These are phyloP conservation scores for Acrocera orbiculus DNA, from an alignment of 2,888 invertebrate species.

Conservation along the genomic window DNA sequence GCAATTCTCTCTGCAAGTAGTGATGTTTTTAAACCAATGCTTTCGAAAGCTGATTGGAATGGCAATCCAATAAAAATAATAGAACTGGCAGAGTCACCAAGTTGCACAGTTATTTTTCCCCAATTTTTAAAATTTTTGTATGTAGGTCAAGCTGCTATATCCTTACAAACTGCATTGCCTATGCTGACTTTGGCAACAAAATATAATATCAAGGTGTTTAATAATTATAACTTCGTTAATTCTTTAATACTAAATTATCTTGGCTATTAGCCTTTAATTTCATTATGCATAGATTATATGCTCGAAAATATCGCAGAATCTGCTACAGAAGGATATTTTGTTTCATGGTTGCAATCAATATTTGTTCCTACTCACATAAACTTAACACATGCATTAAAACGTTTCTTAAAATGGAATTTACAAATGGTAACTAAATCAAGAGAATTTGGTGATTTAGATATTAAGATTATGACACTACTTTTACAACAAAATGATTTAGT, in stretches of 20 bases:
- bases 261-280: slow-evolving; percentile 51
- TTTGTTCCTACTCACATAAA: slow-evolving; percentile 45
- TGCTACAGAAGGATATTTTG: slow-evolving; percentile 59
- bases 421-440: slow-evolving; percentile 60
- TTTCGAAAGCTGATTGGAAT: slow-evolving; percentile 85
- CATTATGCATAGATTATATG: slow-evolving; percentile 76
- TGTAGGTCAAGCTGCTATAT: slow-evolving; percentile 76
- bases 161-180: slow-evolving; percentile 68
- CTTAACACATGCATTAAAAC: slow-evolving; percentile 47
- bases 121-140: slow-evolving; percentile 76
- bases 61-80: slow-evolving; percentile 75
- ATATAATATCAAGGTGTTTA: slow-evolving; percentile 80
- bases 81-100: slow-evolving; percentile 68
- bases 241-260: slow-evolving; percentile 7
- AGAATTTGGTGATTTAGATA: slow-evolving; percentile 68
- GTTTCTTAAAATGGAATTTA: slow-evolving; percentile 82
- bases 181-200: slow-evolving; percentile 82
- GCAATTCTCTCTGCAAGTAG: slow-evolving; percentile 85
- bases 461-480: slow-evolving; percentile 55
- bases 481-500: slow-evolving; percentile 76
- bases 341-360: slow-evolving; percentile 85
- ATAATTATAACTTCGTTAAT: too few species aligned
- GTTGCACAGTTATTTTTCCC: slow-evolving; percentile 70
- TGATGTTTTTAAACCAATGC: slow-evolving; percentile 94
- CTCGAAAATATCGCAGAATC: slow-evolving; percentile 69